Evolutionary conservation across 2,113 vertebrate species (phyloP).

Genomic region (Alexandromys fortis): DNA sequence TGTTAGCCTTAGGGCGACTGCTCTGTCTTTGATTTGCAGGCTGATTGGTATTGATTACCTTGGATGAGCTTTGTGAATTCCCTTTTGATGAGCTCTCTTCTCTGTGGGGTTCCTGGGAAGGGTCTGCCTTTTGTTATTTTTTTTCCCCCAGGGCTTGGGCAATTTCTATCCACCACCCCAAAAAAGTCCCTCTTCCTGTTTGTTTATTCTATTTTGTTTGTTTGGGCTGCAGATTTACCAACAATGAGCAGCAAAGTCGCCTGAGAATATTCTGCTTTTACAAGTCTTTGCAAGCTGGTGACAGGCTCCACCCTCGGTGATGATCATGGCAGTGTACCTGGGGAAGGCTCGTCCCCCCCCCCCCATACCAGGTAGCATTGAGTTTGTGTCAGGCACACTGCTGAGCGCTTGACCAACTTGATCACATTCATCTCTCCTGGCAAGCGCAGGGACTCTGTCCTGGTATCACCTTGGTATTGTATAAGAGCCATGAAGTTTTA

Average conservation of each 20-base stretch:
- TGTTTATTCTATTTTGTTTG: neutral
- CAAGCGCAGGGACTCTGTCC: neutral
- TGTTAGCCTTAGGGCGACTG: conserved; percentile 49
- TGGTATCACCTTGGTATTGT: neutral
- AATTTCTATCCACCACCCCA: neutral
- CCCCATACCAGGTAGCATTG: neutral
- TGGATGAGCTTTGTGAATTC: conserved; percentile 64
- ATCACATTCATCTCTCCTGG: conserved; percentile 41
- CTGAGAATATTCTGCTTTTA: neutral
- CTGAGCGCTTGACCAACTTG: conserved; percentile 35
- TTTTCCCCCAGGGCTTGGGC: neutral
- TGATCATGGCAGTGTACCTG: neutral
- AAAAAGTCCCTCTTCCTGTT: neutral
- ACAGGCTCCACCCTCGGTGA: neutral
- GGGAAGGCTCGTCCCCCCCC: neutral
- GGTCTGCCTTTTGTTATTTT: neutral
- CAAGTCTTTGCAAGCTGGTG: rapidly evolving
- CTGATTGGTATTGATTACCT: conserved; percentile 76
- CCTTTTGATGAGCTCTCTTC: conserved; percentile 43
- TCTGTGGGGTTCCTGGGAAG: conserved; percentile 22
- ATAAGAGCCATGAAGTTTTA: neutral
- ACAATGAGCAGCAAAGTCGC: neutral
- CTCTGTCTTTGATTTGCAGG: conserved; percentile 69
- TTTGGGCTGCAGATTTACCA: neutral
- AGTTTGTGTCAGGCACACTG: neutral